Evolutionary conservation across 2,797 vertebrate species (phyloP), one percentile per base, ranked within the genome.

Genomic region (Columba guinea): DNA sequence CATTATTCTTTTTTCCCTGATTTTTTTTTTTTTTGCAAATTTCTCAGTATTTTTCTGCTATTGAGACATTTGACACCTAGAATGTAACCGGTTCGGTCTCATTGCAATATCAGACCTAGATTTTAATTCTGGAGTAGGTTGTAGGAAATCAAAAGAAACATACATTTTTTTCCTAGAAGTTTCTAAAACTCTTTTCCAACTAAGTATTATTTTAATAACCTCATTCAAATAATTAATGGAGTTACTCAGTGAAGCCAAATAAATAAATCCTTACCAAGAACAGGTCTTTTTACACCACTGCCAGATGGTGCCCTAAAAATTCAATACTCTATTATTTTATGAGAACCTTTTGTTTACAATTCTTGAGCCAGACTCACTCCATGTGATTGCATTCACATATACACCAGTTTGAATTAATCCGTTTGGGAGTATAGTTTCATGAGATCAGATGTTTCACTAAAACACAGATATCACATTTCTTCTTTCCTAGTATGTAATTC

Each of bases 241-340:
- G 4, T 39, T 78, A 85, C 83, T 85, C 85, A 81, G 32, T 59
- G 92, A 90, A 91, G 58, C 10, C 20, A 89, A 92, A 91, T 77
- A 94, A 95, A 84, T 32, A 30, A 77, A 78, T 35, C 65, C 55
- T 39, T 88, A 73, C 16, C 8, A 93, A 89, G 34, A 85, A 52
- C 18, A 69, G 73, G 65, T 87, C 58, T 87, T 60, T 77, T 59
- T 84, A 84, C 34, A 69, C 41, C 76, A 65, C 39, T 91, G 55
- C 48, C 91, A 94, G 79, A 94, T 81, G 91, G 73, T 90, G 65
- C 37, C 75, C 84, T 88, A 88, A 94, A 93, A 91, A 90, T 84
- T 76, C 69, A 94, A 56, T 84, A 88, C 32, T 79, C 79, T 68
- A 39, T 64, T 71, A 89, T 92, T 93, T 78, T 37, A 93, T 41